Conservation (phyloP, 2,113 vertebrate genomes). For the Coracopsis vasa region DNA sequence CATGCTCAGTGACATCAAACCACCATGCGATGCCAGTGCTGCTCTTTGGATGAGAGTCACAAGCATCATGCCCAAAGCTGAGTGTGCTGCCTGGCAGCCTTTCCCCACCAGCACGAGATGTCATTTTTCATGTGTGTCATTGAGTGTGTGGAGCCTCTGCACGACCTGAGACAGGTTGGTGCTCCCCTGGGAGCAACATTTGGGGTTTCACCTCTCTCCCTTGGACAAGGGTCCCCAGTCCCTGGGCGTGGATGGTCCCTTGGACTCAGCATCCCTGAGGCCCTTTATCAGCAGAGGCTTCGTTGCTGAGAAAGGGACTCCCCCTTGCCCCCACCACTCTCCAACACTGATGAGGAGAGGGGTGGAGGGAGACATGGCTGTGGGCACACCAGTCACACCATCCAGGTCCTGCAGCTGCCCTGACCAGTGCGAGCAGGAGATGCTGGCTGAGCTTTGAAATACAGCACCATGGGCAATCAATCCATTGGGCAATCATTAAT, state of each 20-base stretch:
- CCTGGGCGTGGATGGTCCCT: not conserved
- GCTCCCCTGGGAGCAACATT: not conserved
- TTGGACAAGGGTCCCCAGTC: not conserved
- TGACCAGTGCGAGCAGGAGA: not conserved
- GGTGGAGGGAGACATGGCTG: not conserved
- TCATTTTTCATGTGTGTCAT: not conserved
- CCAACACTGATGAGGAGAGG: rapidly evolving
- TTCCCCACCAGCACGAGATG: not conserved
- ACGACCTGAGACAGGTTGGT: rapidly evolving
- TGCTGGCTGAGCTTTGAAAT: not conserved
- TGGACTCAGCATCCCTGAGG: not conserved
- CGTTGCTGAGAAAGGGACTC: not conserved
- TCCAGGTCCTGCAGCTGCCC: rapidly evolving
- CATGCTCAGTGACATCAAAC: rapidly evolving
- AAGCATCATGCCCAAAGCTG: rapidly evolving
- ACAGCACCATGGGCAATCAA: not conserved
- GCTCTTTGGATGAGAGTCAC: not conserved
- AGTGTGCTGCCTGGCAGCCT: not conserved
- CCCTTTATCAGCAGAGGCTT: not conserved
- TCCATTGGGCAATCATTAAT: not conserved
- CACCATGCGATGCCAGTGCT: rapidly evolving
- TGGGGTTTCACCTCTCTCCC: not conserved
- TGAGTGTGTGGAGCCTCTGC: not conserved
- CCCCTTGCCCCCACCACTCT: not conserved
- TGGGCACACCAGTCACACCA: not conserved